A percentile compares a stretch with the other conserved stretches of the same genome.
phyloP scores from a whole-genome alignment of 2,888 invertebrate genomes.

The Apotomis capreana region DNA sequence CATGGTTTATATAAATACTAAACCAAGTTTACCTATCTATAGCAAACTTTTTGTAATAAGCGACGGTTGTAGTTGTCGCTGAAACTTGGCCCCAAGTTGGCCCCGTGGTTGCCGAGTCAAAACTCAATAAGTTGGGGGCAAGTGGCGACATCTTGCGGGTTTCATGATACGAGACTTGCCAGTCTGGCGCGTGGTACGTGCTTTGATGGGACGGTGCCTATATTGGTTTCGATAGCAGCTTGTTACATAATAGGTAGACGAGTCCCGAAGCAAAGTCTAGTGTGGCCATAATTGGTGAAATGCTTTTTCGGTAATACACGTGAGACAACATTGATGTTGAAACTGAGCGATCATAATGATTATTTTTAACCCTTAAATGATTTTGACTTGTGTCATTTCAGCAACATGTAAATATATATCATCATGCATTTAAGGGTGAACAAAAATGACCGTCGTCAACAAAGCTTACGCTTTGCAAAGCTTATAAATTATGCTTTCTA shows the following conservation, averaged over 20 bases:
- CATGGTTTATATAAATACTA: not conserved
- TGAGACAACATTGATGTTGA: too few relatives aligned
- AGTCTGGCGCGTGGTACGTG: slow-evolving; percentile 39
- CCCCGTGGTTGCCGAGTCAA: slow-evolving; percentile 42
- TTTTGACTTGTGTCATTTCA: too few relatives aligned
- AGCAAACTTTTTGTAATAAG: slow-evolving; percentile 47
- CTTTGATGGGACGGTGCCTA: slow-evolving; percentile 5
- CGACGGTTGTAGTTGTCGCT: slow-evolving; percentile 37
- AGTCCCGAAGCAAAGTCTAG: too few relatives aligned
- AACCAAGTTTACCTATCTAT: slow-evolving; percentile 32
- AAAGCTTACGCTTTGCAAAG: too few relatives aligned
- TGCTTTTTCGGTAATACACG: too few relatives aligned
- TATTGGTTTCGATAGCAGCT: not conserved
- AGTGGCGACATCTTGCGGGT: slow-evolving; percentile 42
- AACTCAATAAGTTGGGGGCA: slow-evolving; percentile 47
- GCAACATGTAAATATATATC: too few relatives aligned
- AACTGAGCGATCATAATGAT: too few relatives aligned
- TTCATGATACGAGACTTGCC: slow-evolving; percentile 30
- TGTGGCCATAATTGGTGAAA: too few relatives aligned
- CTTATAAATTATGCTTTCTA: too few relatives aligned
- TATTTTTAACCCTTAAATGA: too few relatives aligned
- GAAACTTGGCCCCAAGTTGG: slow-evolving; percentile 42
- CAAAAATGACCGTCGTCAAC: too few relatives aligned
- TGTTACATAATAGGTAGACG: not conserved
- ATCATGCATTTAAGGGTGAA: too few relatives aligned